These are phyloP conservation scores for Thyatira batis DNA, from an alignment of 2,888 invertebrate genomes.

Conservation along the genomic window DNA sequence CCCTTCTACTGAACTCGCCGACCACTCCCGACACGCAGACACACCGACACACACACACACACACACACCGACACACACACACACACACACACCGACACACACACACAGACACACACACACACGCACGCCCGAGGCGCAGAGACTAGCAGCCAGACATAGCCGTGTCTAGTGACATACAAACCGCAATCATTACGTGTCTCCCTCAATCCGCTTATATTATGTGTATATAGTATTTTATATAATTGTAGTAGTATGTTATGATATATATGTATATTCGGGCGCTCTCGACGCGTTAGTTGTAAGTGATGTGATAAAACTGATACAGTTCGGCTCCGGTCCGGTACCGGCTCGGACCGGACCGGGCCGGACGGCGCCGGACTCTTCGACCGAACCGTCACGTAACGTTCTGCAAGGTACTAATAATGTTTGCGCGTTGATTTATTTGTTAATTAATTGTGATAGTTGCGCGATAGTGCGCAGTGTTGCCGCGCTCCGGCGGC, in stretches of 20 bases:
- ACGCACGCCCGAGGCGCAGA: constrained; percentile 6
- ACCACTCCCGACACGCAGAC: constrained; percentile 21
- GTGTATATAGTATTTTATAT: constrained; percentile 69
- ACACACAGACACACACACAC: constrained; percentile 1
- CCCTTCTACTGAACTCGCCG: constrained; percentile 42
- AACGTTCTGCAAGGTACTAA: constrained; percentile 32
- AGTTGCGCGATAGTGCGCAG: constrained; percentile 30
- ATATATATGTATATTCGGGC: constrained; percentile 2
- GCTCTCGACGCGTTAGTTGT: not conserved
- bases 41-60: constrained; percentile 17
- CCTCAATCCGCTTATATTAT: constrained; percentile 24
- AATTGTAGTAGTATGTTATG: constrained; percentile 32
- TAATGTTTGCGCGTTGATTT: constrained; percentile 46
- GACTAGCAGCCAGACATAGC: not conserved
- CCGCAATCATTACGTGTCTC: not conserved
- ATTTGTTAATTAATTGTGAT: constrained; percentile 47
- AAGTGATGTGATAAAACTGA: not conserved
- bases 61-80: constrained; percentile 10
- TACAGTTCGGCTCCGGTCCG: not conserved
- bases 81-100: constrained; percentile 8
- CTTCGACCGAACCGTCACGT: constrained; percentile 12
- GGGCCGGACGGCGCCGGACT: constrained; percentile 8
- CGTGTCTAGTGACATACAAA: not conserved
- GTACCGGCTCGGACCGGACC: not conserved
- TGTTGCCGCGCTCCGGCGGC: constrained; percentile 18